phyloP scores from a whole-genome alignment of 2,797 vertebrate genomes.

The Hippocampus kuda region DNA sequence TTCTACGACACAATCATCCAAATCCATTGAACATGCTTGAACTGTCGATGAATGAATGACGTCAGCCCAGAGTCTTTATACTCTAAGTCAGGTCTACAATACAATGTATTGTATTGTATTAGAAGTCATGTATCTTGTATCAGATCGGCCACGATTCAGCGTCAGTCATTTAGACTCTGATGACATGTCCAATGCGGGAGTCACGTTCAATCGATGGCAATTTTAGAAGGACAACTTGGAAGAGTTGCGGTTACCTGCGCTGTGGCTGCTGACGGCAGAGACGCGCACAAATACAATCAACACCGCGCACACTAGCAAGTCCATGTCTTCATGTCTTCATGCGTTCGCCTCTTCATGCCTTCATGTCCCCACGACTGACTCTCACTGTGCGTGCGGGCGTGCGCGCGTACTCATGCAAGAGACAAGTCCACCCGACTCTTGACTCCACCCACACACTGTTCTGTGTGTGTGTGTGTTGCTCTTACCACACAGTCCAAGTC shows the following conservation, averaged over 20 bases:
- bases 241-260: background rate
- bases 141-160: background rate
- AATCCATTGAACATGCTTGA: background rate
- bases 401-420: background rate
- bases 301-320: constrained; percentile 22
- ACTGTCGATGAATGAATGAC: background rate
- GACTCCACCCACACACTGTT: background rate
- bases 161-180: background rate
- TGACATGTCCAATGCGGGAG: background rate
- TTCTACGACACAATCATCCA: background rate
- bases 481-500: background rate
- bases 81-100: background rate
- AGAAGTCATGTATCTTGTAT: too few relatives aligned
- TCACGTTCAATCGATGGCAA: background rate
- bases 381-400: background rate
- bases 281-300: constrained; percentile 28
- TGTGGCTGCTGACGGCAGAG: constrained; percentile 18
- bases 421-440: background rate
- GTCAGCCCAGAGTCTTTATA: background rate
- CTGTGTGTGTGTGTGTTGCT: background rate
- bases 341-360: background rate
- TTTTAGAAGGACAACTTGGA: background rate
- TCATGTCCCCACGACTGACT: background rate
- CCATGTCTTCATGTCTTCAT: constrained; percentile 30
- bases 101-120: too few relatives aligned